Percentiles rank a stretch among this genome's conserved stretches.
phyloP scores from a whole-genome alignment of 2,113 vertebrate species.

The Otolemur garnettii region DNA sequence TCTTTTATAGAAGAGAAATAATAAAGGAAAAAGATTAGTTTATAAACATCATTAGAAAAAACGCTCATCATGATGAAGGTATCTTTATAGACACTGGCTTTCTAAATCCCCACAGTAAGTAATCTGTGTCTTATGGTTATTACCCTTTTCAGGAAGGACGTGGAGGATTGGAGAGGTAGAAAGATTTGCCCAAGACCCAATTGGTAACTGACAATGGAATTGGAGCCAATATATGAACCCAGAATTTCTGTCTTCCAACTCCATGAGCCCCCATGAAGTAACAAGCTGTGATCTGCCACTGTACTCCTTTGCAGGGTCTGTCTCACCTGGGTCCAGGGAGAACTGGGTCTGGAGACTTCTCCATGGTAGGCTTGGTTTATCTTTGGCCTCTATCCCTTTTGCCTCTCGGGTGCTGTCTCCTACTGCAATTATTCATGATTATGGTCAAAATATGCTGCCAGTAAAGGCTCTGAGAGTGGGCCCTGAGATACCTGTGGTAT shows the following conservation, averaged over 20 bases:
- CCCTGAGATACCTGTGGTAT: no score
- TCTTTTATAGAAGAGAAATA: conserved; percentile 33
- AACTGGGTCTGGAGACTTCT: neutral
- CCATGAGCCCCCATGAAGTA: neutral
- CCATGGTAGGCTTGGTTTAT: neutral
- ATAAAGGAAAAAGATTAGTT: neutral
- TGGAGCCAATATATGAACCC: neutral
- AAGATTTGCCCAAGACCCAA: neutral
- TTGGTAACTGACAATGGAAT: neutral
- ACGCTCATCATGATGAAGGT: neutral
- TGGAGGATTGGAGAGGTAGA: neutral
- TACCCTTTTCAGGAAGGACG: no score
- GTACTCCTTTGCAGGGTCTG: neutral
- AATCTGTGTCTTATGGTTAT: neutral
- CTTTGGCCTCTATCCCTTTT: neutral
- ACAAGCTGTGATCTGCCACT: rapidly evolving
- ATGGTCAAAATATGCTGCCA: neutral
- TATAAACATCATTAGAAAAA: neutral
- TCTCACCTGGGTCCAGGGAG: neutral
- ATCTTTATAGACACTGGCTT: neutral
- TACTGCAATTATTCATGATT: neutral
- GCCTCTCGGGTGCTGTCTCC: neutral
- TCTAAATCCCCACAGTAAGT: neutral
- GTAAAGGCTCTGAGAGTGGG: neutral
- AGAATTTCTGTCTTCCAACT: neutral